Evolutionary conservation across 2,113 vertebrate species (phyloP), one percentile per base, ranked within the genome.

Genomic region (Gymnogyps californianus): DNA sequence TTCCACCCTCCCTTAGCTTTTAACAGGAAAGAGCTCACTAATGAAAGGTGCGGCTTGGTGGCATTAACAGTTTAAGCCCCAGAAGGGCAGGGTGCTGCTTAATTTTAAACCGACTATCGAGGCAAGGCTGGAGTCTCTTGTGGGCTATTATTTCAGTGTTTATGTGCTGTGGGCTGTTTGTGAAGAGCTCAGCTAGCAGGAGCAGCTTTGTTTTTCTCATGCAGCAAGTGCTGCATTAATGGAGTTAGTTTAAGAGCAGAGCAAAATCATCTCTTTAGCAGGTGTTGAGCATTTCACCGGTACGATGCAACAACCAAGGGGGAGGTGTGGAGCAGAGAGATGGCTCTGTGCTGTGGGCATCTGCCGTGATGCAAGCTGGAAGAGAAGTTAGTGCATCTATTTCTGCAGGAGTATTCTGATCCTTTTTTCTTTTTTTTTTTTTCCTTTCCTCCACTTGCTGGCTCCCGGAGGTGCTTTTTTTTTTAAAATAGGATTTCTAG

Each of bases 101-200:
- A 38, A 51, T 89, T 97, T 95, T 77, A 79, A 66, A 47, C 82
- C 11, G 16, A 16, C 61, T n/a, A 9, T 28, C 0, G 14, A 91
- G 88, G 65, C 66, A 44, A 87, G 74, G 61, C 71, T 86, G 83
- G 62, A 87, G 55, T 91, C 96, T 91, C 96, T n/a, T 28, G 66
- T 32, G 93, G 95, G 67, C 88, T 90, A n/a, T 96, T 96, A 75
- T 88, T 84, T 95, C 82, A 40, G 67, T 87, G 96, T 88, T 92
- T 83, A 72, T 91, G 96, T 89, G 90, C 94, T 90, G 89, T 20
- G 92, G 42, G 72, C 89, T 89, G 79, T 93, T 93, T 92, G 94
- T 44, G 49, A 42, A 57, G 74, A 61, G 31, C 78, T 92, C 77
- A 1, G 29, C 74, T 40, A 52, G 55, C 51, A 15, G 7, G 12